Conservation (phyloP, 2,797 vertebrate species). For the Delichon dasypus region DNA sequence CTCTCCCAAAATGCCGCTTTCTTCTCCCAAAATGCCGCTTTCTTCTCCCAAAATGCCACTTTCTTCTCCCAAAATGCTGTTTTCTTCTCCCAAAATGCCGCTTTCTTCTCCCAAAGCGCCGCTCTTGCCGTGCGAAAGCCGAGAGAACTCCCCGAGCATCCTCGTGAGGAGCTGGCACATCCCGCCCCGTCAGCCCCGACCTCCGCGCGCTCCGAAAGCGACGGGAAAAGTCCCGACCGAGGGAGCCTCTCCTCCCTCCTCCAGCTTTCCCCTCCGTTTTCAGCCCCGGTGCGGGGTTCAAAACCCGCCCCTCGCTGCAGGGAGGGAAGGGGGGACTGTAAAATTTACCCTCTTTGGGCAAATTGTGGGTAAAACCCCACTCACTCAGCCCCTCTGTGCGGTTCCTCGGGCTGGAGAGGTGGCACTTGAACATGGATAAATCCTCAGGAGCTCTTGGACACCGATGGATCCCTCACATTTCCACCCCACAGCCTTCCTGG, state of each 20-base stretch:
- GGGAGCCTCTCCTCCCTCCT: fast-evolving
- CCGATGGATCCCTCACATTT: fast-evolving
- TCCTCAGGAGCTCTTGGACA: neutral
- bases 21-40: neutral
- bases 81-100: neutral
- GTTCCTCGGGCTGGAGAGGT: neutral
- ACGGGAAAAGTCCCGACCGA: neutral
- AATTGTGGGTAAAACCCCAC: fast-evolving
- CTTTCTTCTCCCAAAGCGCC: neutral
- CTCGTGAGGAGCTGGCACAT: neutral
- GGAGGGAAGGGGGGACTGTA: too few relatives aligned
- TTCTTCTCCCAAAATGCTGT: neutral
- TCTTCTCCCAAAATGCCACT: too few relatives aligned
- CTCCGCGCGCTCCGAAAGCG: neutral
- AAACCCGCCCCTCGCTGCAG: neutral
- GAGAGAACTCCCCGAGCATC: neutral
- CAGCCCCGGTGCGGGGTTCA: fast-evolving
- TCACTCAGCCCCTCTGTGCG: fast-evolving
- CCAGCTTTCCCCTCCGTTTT: neutral
- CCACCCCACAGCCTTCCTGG: neutral
- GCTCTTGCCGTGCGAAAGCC: neutral
- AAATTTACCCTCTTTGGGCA: neutral
- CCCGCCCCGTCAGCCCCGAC: neutral
- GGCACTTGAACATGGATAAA: fast-evolving
- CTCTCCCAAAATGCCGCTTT: neutral